Evolutionary conservation across 2,797 vertebrate genomes (phyloP).

Genomic region (Rhabdomys pumilio): DNA sequence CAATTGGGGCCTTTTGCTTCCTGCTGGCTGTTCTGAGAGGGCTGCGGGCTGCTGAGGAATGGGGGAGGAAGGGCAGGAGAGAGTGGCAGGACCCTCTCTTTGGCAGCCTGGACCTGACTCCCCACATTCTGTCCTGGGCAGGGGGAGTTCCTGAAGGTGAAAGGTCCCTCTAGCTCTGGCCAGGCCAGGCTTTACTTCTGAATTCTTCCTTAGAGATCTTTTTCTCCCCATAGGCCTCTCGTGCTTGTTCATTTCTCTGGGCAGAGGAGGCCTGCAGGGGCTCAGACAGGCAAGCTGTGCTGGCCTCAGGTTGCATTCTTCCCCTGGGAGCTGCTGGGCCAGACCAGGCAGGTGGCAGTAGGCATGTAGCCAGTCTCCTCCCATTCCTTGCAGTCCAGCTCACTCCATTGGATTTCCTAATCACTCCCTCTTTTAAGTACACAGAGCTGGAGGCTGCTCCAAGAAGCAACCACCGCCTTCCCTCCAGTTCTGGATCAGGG

Average conservation of each 20-base stretch:
- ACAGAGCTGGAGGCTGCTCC: background rate
- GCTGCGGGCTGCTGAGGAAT: background rate
- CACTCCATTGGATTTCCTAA: background rate
- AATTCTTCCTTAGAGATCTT: slow-evolving; percentile 18
- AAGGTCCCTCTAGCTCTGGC: background rate
- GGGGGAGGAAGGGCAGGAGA: background rate
- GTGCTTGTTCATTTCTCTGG: background rate
- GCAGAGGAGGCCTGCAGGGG: background rate
- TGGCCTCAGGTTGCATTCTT: background rate
- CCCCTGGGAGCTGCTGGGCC: no score
- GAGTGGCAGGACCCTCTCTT: background rate
- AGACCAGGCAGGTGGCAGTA: background rate
- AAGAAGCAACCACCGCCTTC: rapidly evolving
- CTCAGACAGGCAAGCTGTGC: background rate
- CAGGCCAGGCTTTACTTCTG: background rate
- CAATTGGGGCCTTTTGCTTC: slow-evolving; percentile 11
- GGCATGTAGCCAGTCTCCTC: background rate
- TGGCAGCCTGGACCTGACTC: background rate
- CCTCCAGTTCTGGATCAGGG: background rate
- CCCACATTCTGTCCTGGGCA: background rate
- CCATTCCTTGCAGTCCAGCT: rapidly evolving
- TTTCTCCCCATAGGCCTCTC: background rate
- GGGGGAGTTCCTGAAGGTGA: background rate
- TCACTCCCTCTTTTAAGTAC: background rate
- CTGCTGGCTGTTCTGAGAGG: background rate